phyloP scores from a whole-genome alignment of 37 sponge, comb jelly and placozoan species.

The Geodia barretti region DNA sequence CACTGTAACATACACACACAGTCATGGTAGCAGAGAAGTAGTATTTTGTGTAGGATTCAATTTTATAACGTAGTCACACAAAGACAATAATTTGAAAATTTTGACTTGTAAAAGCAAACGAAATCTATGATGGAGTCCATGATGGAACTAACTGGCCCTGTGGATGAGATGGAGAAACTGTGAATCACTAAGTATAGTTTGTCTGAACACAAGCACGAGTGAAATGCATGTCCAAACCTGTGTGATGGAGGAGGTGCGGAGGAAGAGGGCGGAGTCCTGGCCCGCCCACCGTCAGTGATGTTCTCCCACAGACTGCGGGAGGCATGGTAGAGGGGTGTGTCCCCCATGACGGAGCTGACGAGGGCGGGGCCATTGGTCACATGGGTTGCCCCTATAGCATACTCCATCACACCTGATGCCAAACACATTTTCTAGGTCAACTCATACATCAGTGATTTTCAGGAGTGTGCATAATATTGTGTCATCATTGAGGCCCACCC shows the following conservation, averaged over 20 bases:
- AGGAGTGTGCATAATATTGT: too few relatives aligned
- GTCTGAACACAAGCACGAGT: too few relatives aligned
- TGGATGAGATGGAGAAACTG: too few relatives aligned
- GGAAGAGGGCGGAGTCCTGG: neutral
- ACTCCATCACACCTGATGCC: constrained; percentile 47
- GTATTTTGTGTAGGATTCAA: too few relatives aligned
- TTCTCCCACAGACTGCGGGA: constrained; percentile 21
- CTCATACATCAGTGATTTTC: too few relatives aligned
- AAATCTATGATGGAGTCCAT: too few relatives aligned
- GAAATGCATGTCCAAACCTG: neutral
- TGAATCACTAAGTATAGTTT: too few relatives aligned
- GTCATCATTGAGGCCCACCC: too few relatives aligned
- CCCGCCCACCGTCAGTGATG: neutral
- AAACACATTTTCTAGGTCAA: neutral
- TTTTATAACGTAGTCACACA: neutral
- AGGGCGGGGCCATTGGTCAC: constrained; percentile 70
- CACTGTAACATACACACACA: neutral
- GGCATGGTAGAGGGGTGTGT: constrained; percentile 38
- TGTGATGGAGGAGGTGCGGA: neutral
- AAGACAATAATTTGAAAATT: neutral
- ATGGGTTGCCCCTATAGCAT: constrained; percentile 82
- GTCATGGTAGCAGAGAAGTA: too few relatives aligned
- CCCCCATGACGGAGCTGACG: constrained; percentile 66
- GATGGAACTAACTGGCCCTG: too few relatives aligned
- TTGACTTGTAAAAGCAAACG: too few relatives aligned